Percentiles rank a stretch among this genome's conserved stretches.
Evolutionary conservation across 2,113 vertebrate genomes (phyloP).

Genomic region (Malurus alboscapulatus): DNA sequence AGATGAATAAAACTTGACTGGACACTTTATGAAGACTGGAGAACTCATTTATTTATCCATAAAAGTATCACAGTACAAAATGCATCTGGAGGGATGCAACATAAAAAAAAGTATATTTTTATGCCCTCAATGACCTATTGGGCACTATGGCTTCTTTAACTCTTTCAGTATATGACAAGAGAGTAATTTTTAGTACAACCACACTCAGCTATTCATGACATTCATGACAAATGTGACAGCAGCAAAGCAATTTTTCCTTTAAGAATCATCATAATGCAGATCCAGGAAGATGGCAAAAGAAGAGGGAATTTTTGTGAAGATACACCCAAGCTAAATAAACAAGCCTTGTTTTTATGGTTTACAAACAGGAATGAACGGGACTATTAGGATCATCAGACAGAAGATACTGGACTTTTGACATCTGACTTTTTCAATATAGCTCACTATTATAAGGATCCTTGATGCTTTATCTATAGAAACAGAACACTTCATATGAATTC

Average conservation of each 20-base stretch:
- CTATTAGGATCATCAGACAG: background rate
- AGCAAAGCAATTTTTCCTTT: background rate
- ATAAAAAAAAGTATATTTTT: background rate
- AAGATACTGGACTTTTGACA: background rate
- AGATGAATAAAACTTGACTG: background rate
- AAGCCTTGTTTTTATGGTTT: background rate
- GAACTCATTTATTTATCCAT: background rate
- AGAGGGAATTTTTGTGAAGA: background rate
- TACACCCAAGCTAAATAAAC: background rate
- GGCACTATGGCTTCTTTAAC: background rate
- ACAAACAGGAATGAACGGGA: background rate
- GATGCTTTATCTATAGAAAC: background rate
- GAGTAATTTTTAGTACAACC: background rate
- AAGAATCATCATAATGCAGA: background rate
- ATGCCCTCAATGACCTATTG: background rate
- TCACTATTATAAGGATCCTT: background rate
- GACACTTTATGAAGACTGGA: background rate
- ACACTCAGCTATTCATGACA: background rate
- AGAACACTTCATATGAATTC: background rate
- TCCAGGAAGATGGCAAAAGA: rapidly evolving
- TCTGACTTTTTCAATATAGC: background rate
- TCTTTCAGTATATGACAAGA: background rate
- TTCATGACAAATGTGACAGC: background rate
- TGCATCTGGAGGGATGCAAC: background rate
- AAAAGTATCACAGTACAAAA: background rate